A percentile compares a stretch with the other conserved stretches of the same genome.
Conservation (phyloP, 2,113 vertebrate species). For the Penelope pileata region DNA sequence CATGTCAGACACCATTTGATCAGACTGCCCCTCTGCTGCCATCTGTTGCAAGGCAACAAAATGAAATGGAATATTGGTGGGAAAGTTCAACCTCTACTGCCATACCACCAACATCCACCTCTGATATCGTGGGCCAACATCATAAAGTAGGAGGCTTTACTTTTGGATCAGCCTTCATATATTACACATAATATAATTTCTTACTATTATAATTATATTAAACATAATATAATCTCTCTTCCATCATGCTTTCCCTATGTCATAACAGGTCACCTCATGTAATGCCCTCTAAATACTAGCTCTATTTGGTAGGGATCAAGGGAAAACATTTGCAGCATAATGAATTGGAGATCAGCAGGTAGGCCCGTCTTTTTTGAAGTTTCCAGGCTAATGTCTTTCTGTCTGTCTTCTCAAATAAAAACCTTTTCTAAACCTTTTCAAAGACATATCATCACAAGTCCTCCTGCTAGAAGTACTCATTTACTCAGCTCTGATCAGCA, state of each 20-base stretch:
- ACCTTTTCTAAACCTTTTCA: constrained; percentile 32
- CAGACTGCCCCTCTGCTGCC: no score
- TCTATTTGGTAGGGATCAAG: not conserved
- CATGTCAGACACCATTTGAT: no score
- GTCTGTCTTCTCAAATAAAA: constrained; percentile 26
- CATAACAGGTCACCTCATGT: constrained; percentile 3
- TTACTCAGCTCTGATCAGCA: constrained; percentile 39
- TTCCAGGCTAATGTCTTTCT: not conserved
- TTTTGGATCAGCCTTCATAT: no score
- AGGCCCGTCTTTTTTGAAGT: constrained; percentile 18
- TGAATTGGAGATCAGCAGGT: not conserved
- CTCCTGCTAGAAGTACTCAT: not conserved
- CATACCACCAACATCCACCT: no score
- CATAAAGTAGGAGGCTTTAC: no score
- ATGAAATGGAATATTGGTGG: no score
- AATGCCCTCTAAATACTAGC: constrained; percentile 21
- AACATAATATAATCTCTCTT: no score
- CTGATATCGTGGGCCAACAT: no score
- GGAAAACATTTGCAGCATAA: constrained; percentile 28
- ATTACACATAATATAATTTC: not conserved
- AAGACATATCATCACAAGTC: not conserved
- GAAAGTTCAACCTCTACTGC: no score
- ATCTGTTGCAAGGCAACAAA: no score
- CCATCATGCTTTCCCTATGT: not conserved
- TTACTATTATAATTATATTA: no score